Evolutionary conservation across 2,888 invertebrate species (phyloP).

Genomic region (Tachina lurida): DNA sequence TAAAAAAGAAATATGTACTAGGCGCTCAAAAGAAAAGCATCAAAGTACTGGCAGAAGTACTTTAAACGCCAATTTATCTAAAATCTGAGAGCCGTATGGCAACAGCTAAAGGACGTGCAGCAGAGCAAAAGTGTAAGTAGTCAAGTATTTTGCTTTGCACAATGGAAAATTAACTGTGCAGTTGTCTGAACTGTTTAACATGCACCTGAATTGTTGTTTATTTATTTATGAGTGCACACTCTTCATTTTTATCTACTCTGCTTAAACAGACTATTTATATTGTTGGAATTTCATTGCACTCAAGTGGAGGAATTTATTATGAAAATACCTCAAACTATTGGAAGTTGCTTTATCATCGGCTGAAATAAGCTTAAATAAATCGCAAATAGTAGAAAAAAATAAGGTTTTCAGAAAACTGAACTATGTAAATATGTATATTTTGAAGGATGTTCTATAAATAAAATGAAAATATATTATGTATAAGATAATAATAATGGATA

Average conservation of each 20-base stretch:
- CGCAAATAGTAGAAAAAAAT: background rate
- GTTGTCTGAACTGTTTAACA: conserved; percentile 10
- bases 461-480: conserved; percentile 11
- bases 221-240: conserved; percentile 7
- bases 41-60: conserved; percentile 21
- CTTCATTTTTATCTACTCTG: conserved; percentile 19
- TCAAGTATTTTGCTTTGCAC: background rate
- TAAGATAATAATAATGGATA: conserved; percentile 22
- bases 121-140: background rate
- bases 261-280: conserved; percentile 1
- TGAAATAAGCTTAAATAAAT: background rate
- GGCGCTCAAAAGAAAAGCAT: background rate
- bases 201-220: conserved; percentile 39
- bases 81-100: background rate
- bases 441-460: conserved; percentile 3
- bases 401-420: conserved; percentile 11
- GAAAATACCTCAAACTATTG: background rate
- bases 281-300: conserved; percentile 2
- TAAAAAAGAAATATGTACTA: background rate
- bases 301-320: background rate
- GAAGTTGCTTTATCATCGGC: too few species aligned
- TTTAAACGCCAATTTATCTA: conserved; percentile 33
- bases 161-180: conserved; percentile 12
- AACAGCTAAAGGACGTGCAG: background rate
- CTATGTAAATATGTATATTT: conserved; percentile 9